Conservation (phyloP, 2,113 vertebrate species). For the Grallaria varia region DNA sequence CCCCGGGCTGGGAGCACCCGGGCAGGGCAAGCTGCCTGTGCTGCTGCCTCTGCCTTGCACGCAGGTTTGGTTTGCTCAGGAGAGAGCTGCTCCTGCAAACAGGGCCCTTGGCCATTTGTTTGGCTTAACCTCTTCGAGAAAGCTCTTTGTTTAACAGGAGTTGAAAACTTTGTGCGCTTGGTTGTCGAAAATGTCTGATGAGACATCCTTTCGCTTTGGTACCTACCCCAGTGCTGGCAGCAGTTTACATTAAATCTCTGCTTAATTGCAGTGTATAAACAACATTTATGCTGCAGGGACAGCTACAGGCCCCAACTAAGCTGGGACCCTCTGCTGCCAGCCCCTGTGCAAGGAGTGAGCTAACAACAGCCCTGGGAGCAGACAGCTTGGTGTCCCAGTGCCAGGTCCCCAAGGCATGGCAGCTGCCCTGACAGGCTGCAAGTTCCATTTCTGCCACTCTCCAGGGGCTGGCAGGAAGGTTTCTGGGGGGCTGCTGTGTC, state of each 20-base stretch:
- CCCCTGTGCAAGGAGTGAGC: neutral
- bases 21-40: neutral
- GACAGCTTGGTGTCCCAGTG: neutral
- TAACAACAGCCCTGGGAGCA: neutral
- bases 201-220: neutral
- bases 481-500: neutral
- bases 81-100: neutral
- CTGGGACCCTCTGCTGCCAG: neutral
- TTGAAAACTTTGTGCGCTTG: neutral
- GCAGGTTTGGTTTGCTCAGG: neutral
- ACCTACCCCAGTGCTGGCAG: neutral
- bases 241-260: neutral
- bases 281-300: neutral
- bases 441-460: neutral
- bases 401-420: neutral
- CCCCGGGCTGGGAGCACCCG: neutral
- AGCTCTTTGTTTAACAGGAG: neutral
- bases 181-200: neutral
- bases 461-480: neutral
- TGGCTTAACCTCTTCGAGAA: neutral
- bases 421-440: neutral
- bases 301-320: neutral
- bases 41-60: neutral
- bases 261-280: conserved; percentile 34
- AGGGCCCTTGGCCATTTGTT: neutral